These are phyloP conservation scores for Vipera latastei DNA, from an alignment of 2,797 vertebrate genomes.

Conservation along the genomic window DNA sequence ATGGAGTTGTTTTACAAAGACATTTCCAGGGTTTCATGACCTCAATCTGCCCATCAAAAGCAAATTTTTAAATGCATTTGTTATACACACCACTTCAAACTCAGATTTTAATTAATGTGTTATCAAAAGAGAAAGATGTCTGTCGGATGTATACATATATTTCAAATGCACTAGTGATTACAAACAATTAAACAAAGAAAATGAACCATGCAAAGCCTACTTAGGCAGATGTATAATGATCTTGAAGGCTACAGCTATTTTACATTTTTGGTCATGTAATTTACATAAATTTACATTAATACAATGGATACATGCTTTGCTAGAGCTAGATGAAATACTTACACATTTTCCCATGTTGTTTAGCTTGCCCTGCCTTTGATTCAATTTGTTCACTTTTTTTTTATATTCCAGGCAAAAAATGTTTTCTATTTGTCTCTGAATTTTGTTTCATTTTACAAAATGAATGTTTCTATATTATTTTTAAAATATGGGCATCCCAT, in stretches of 20 bases:
- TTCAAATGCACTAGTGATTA: not conserved
- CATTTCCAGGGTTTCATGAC: slow-evolving; percentile 45
- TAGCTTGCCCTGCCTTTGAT: not conserved
- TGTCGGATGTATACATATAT: not conserved
- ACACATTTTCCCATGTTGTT: not conserved
- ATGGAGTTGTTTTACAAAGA: slow-evolving; percentile 45
- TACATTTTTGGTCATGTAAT: not conserved
- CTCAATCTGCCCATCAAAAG: slow-evolving; percentile 39
- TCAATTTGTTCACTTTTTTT: not conserved
- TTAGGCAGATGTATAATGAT: slow-evolving; percentile 6
- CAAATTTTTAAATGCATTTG: slow-evolving; percentile 31
- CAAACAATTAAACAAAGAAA: not conserved
- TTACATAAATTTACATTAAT: slow-evolving; percentile 4
- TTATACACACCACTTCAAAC: slow-evolving; percentile 23
- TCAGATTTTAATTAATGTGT: not conserved
- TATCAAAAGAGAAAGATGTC: not conserved
- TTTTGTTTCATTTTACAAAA: not conserved
- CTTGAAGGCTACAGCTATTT: not conserved
- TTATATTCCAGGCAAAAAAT: not conserved
- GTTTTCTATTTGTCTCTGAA: not conserved
- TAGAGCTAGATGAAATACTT: not conserved
- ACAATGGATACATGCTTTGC: not conserved
- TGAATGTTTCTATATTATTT: not conserved
- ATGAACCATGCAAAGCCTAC: not conserved
- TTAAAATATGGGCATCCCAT: not conserved